Conservation (phyloP, 2,888 invertebrate genomes). For the Ophion costatus region DNA sequence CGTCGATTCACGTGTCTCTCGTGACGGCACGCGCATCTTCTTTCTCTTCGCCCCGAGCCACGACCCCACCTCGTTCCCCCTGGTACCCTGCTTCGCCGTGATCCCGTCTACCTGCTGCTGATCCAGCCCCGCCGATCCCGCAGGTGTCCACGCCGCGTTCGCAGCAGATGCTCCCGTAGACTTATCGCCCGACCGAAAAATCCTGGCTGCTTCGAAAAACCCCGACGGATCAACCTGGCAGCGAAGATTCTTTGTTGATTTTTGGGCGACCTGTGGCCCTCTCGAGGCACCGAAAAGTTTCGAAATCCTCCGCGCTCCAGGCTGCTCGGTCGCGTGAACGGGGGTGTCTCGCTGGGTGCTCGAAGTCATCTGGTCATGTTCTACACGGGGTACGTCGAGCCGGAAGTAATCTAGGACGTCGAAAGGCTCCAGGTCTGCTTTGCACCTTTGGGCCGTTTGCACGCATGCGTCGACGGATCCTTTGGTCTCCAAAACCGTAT, state of each 20-base stretch:
- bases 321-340: not conserved
- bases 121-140: slow-evolving; percentile 35
- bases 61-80: slow-evolving; percentile 20
- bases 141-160: slow-evolving; percentile 40
- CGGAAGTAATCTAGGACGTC: slow-evolving; percentile 57
- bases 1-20: slow-evolving; percentile 21
- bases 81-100: slow-evolving; percentile 1
- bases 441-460: slow-evolving; percentile 10
- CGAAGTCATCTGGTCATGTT: not conserved
- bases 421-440: slow-evolving; percentile 28
- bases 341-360: not conserved
- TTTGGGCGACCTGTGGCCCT: not conserved
- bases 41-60: slow-evolving; percentile 35
- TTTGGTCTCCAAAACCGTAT: not conserved
- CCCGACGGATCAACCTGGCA: not conserved
- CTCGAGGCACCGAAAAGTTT: not conserved
- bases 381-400: not conserved
- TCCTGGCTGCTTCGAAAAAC: slow-evolving; percentile 6
- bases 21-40: slow-evolving; percentile 49
- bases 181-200: slow-evolving; percentile 13
- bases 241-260: slow-evolving; percentile 13
- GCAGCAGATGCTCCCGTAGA: slow-evolving; percentile 51
- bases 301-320: not conserved
- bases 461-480: slow-evolving; percentile 13
- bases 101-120: slow-evolving; percentile 58